phyloP scores from a whole-genome alignment of 2,113 vertebrate genomes.

The Dipodomys ordii region DNA sequence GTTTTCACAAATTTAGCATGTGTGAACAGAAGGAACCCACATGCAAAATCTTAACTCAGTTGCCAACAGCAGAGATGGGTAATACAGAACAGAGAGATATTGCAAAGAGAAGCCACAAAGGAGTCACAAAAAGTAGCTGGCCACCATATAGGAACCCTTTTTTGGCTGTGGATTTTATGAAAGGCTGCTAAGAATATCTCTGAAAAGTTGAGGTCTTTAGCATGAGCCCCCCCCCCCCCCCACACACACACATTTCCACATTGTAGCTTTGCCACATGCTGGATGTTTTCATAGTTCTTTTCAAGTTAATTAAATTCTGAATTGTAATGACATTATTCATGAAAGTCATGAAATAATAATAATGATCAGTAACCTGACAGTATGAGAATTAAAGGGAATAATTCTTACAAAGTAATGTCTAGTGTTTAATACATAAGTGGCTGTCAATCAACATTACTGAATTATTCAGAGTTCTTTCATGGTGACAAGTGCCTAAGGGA shows the following conservation, averaged over 20 bases:
- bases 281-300: not conserved
- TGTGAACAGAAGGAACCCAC: not conserved
- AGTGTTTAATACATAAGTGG: not conserved
- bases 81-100: not conserved
- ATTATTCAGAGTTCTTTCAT: not conserved
- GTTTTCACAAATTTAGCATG: not conserved
- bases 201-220: not conserved
- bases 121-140: not conserved
- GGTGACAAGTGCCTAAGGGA: too few relatives aligned
- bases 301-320: conserved; percentile 11
- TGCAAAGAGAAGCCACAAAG: not conserved
- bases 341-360: conserved; percentile 31
- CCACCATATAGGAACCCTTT: not conserved
- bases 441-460: not conserved
- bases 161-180: not conserved
- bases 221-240: not conserved
- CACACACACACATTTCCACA: not conserved
- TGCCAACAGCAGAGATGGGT: not conserved
- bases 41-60: not conserved
- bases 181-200: not conserved
- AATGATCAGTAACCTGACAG: not conserved
- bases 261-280: not conserved
- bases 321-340: conserved; percentile 15
- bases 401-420: not conserved
- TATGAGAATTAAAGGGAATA: conserved; percentile 7